Conservation (phyloP, 2,888 invertebrate genomes). For the Cantharis rustica region DNA sequence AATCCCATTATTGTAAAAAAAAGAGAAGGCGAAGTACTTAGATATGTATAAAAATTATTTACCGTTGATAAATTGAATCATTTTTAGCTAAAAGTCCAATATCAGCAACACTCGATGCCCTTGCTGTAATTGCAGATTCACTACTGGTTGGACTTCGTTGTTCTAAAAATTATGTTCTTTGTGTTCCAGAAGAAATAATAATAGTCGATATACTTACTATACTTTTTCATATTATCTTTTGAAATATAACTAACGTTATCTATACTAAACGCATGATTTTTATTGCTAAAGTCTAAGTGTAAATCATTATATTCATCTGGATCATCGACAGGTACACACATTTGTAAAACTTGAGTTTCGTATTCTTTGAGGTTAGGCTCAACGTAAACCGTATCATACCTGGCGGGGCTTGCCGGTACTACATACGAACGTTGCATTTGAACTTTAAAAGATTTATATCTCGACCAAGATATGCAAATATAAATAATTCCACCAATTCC, state of each 20-base stretch:
- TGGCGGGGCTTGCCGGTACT: constrained; percentile 62
- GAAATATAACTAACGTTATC: constrained; percentile 90
- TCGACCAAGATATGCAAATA: constrained; percentile 92
- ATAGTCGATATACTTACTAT: constrained; percentile 56
- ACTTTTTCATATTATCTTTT: constrained; percentile 70
- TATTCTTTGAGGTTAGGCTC: constrained; percentile 89
- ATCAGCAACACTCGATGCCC: constrained; percentile 70
- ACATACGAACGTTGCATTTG: constrained; percentile 60
- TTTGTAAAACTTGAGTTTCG: constrained; percentile 92
- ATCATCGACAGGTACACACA: constrained; percentile 88
- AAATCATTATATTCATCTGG: constrained; percentile 77
- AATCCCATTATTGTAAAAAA: not conserved
- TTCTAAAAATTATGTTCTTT: constrained; percentile 56
- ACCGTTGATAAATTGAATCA: constrained; percentile 70
- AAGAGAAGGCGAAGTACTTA: not conserved
- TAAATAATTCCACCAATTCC: constrained; percentile 89
- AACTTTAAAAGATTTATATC: constrained; percentile 89
- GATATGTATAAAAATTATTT: constrained; percentile 28
- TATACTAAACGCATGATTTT: constrained; percentile 84
- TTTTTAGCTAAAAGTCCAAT: constrained; percentile 48
- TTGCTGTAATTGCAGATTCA: constrained; percentile 81
- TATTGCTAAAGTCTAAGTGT: constrained; percentile 84
- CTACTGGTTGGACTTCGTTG: constrained; percentile 82
- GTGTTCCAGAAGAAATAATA: not conserved
- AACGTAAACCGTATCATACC: constrained; percentile 73